Evolutionary conservation across 2,888 invertebrate species (phyloP), one percentile per base, ranked within the genome.

Genomic region (Leuctra nigra): DNA sequence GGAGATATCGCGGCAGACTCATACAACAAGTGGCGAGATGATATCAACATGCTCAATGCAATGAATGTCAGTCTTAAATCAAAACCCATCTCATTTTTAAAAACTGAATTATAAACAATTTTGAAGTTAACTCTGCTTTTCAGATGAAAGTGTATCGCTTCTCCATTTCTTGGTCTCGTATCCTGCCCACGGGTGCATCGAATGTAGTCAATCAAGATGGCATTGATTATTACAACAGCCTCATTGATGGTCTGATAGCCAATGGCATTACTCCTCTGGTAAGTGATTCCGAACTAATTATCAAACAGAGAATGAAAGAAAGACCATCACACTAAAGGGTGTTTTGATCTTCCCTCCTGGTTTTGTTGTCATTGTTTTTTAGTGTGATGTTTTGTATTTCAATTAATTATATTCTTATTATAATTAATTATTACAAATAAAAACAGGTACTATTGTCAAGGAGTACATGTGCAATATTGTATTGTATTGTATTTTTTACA

Each of bases 1-100:
- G 84, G 76, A 0, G 81, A 83, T 64, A 66, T 80, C 1, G 75
- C 82, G 0, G 73, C 78, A 4, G 80, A 85, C 63, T 72, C 76
- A 39, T 80, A 74, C 62, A 69, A 73, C 62, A 67, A 66, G 47
- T 73, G 70, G 62, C 66, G 68, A 60, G 69, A 71, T 52, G 76
- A 76, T 60, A 68, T 75, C 2, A 61, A 67, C 41, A 64, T 72
- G 35, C 62, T 75, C 29, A 70, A 69, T 54, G 61, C 65, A 18
- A 62, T 73, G 2, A 71, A 72, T 29, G 63, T 66, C 61, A 6
- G 11, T 29, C 29, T 29, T 29, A 11, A 7, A 7, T 29, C 29
- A 29, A 7, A 11, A 7, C 11, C 11, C 29, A 29, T n/a, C 6
- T 29, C 29, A 29, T 29, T 7, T 6, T 7, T 6, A 7, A 29